Conservation (phyloP, 2,888 invertebrate species). For the Polyommatus icarus region DNA sequence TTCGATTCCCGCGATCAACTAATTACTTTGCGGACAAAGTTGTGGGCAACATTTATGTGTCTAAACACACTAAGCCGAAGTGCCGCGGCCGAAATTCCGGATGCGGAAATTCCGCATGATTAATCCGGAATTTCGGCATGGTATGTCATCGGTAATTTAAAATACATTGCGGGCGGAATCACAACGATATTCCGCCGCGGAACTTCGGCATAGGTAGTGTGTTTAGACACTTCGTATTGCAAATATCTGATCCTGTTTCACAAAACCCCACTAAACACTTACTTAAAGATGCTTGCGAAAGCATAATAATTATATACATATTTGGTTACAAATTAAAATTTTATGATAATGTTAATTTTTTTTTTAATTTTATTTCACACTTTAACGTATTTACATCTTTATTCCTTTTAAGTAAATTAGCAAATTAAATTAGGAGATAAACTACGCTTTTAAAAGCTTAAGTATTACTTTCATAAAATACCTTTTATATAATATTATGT, state of each 20-base stretch:
- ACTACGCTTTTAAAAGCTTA: background rate
- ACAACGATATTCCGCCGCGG: too few species aligned
- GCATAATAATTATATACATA: background rate
- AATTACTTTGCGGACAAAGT: too few species aligned
- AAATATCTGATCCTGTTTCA: background rate
- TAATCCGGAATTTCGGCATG: too few species aligned
- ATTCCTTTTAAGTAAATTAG: background rate
- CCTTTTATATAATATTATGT: background rate
- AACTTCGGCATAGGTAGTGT: too few species aligned
- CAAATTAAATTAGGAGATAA: slow-evolving; percentile 11
- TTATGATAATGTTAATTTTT: slow-evolving; percentile 1
- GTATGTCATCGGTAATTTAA: too few species aligned
- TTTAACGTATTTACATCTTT: background rate
- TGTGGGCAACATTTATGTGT: too few species aligned
- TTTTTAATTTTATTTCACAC: slow-evolving; percentile 6
- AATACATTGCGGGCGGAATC: too few species aligned
- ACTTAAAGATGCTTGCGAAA: slow-evolving; percentile 2
- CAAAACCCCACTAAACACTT: background rate
- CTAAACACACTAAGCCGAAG: too few species aligned
- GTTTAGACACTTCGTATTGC: too few species aligned
- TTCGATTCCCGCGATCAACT: too few species aligned
- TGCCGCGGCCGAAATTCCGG: too few species aligned
- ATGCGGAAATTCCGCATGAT: too few species aligned
- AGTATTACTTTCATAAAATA: background rate
- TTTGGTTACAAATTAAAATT: background rate